These are phyloP conservation scores for Fragum fragum DNA, from an alignment of 2,888 invertebrate genomes.

Conservation along the genomic window DNA sequence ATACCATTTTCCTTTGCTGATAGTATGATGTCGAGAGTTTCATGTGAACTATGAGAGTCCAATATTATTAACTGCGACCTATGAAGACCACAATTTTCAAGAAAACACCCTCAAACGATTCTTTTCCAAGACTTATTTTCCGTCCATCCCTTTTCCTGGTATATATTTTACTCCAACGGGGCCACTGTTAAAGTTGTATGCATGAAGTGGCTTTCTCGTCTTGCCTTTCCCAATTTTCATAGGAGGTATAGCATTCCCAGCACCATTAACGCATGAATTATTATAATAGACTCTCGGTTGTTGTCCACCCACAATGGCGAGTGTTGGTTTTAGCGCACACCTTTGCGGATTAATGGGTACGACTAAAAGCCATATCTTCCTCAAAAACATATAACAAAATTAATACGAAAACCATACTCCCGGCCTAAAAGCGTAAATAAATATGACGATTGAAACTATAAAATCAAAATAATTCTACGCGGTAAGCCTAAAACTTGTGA, in stretches of 20 bases:
- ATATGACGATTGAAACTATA: too few relatives aligned
- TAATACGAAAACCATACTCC: too few relatives aligned
- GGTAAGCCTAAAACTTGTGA: too few relatives aligned
- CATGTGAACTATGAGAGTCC: constrained; percentile 20
- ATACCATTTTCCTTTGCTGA: constrained; percentile 11
- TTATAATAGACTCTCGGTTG: too few relatives aligned
- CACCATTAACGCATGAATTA: constrained; percentile 57
- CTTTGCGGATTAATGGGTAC: constrained; percentile 46
- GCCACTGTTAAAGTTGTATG: constrained; percentile 20
- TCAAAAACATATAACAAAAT: too few relatives aligned
- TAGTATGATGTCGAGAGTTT: constrained; percentile 17
- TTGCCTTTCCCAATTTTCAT: constrained; percentile 43
- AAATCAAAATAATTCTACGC: too few relatives aligned
- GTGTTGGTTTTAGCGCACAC: too few relatives aligned
- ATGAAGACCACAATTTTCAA: constrained; percentile 3
- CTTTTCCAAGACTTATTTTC: constrained; percentile 21
- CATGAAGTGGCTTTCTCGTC: constrained; percentile 24
- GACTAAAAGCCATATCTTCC: too few relatives aligned
- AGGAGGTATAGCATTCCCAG: too few relatives aligned
- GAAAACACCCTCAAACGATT: constrained; percentile 30
- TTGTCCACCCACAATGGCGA: too few relatives aligned
- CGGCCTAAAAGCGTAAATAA: too few relatives aligned
- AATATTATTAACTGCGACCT: constrained; percentile 21
- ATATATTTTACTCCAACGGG: constrained; percentile 14
- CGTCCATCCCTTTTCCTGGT: constrained; percentile 38